Base-by-base conservation (phyloP, 2,113 vertebrate species). In the Corydoras sp. region DNA sequence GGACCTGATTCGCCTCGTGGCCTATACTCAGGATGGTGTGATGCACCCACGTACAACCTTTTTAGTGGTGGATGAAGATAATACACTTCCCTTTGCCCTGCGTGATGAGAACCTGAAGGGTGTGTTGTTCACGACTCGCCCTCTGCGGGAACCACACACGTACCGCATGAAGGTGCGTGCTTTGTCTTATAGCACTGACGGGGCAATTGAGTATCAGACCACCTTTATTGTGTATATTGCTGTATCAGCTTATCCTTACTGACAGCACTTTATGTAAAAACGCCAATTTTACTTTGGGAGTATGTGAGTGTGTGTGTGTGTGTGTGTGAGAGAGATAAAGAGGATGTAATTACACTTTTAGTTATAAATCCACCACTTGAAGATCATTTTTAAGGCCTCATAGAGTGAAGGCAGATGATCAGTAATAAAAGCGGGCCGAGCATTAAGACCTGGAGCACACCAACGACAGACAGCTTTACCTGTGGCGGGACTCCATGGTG, bases 171-270 rank as follows among this genome's bases (percentile, higher is more conserved):
- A 92, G 81, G 96, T 99, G 4, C 89, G 92, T 65, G 94, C 97
- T 9, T 81, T 93, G 10, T 99, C 95, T 49, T 96, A 93, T 84
- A 82, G 91, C 2, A 64, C 75, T 0, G 90, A 91, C 0, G 89
- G 96, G 15, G 90, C 82, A 62, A 81, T 99, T 0, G 97, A 99
- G 68, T 98, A 99, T 72, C 96, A 91, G 88, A 99, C 95, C 11
- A 95, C 96, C 18, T 99, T 99, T 86, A 94, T 99, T 13, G 92
- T 99, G n/a, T 98, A 98, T 76, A 95, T 99, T 71, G 92, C 96
- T 0, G 95, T 99, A 72, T 95, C 96, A 2, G 91, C 94, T 83
- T 98, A 95, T 79, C 96, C 97, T 1, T 99, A 97, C 85, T 98
- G 85, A 88, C 75, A 84, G 80, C 76, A 80, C 87, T 85, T 89